These are phyloP conservation scores for Furcifer pardalis DNA, from an alignment of 2,797 vertebrate genomes.

Conservation along the genomic window DNA sequence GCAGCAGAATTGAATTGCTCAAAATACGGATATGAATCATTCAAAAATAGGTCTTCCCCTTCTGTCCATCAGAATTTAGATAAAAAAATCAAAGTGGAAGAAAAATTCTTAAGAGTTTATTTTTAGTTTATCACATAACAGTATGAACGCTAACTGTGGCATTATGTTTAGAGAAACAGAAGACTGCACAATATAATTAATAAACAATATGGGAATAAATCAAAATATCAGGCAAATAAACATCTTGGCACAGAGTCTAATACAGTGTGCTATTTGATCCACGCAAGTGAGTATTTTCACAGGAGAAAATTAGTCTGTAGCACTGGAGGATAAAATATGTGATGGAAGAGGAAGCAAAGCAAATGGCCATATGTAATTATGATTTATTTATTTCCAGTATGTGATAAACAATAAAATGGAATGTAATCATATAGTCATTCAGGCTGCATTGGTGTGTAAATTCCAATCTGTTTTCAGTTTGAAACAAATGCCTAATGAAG, in stretches of 20 bases:
- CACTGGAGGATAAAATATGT: conserved; percentile 7
- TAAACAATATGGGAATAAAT: conserved; percentile 23
- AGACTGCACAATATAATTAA: background rate
- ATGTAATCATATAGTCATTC: conserved; percentile 29
- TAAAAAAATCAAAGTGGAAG: background rate
- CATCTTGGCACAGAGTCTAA: conserved; percentile 20
- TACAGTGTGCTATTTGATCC: conserved; percentile 21
- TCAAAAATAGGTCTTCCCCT: background rate
- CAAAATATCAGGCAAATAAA: conserved; percentile 7
- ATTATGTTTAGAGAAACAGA: background rate
- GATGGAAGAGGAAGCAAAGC: conserved; percentile 27
- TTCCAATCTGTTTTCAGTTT: conserved; percentile 27
- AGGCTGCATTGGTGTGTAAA: conserved; percentile 8
- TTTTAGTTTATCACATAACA: background rate
- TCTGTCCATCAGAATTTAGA: background rate
- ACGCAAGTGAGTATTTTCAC: conserved; percentile 16
- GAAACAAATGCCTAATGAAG: background rate
- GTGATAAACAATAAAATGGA: conserved; percentile 26
- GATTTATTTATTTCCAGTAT: conserved; percentile 29
- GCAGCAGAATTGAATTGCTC: background rate
- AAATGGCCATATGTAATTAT: conserved; percentile 26
- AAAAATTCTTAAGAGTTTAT: background rate
- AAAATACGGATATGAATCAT: background rate
- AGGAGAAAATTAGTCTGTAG: conserved; percentile 27
- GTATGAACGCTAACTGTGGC: background rate